phyloP scores from a whole-genome alignment of 2,797 vertebrate genomes.

The Podarcis lilfordi region DNA sequence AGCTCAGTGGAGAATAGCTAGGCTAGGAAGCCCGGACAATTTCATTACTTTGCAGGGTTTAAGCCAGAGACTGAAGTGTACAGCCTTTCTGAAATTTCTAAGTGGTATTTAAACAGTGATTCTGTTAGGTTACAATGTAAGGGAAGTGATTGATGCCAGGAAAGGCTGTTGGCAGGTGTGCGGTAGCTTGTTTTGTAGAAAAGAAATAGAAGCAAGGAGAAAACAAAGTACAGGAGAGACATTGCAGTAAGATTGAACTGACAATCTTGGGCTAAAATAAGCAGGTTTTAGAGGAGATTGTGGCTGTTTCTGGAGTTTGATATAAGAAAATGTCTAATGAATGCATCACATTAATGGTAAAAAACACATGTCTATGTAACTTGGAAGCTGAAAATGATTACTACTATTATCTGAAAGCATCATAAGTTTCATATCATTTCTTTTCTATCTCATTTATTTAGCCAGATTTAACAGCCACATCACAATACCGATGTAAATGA shows the following conservation, averaged over 20 bases:
- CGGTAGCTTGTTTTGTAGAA: slow-evolving; percentile 11
- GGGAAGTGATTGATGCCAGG: slow-evolving; percentile 14
- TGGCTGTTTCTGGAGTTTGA: neutral
- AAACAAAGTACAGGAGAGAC: slow-evolving; percentile 5
- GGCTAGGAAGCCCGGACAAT: neutral
- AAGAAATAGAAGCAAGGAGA: neutral
- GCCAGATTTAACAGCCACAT: neutral
- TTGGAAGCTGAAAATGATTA: neutral
- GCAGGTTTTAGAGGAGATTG: neutral
- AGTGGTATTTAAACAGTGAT: neutral
- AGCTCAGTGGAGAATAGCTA: slow-evolving; percentile 21
- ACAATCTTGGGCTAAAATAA: neutral
- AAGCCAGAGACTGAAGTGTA: neutral
- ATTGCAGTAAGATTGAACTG: slow-evolving; percentile 6
- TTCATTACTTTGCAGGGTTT: neutral
- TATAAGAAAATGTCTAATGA: slow-evolving; percentile 5
- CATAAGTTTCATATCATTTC: neutral
- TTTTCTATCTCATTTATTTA: neutral
- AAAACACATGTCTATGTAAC: neutral
- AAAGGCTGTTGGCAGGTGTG: slow-evolving; percentile 21
- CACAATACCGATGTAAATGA: neutral
- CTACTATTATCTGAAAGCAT: neutral
- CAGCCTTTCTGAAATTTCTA: slow-evolving; percentile 2
- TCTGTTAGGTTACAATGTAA: slow-evolving; percentile 27
- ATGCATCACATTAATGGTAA: neutral